Percentiles rank a stretch among this genome's conserved stretches.
Conservation (phyloP, 2,797 vertebrate species). For the Gallinago stenura region DNA sequence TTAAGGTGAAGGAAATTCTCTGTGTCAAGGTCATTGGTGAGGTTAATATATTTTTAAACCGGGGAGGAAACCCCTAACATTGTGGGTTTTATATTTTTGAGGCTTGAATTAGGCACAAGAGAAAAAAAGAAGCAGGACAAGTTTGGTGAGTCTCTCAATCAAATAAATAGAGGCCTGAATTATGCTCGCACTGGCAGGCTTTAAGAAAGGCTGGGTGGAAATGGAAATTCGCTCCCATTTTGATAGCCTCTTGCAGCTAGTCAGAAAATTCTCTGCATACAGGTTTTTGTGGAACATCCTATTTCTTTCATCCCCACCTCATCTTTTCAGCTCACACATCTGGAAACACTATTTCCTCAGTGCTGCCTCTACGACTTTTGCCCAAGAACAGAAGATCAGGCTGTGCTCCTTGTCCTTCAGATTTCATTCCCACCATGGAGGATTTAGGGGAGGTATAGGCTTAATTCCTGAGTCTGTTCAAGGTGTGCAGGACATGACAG, state of each 20-base stretch:
- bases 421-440: background rate
- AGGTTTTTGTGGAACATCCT: background rate
- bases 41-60: background rate
- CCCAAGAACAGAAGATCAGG: background rate
- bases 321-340: background rate
- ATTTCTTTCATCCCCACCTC: background rate
- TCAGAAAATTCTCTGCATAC: background rate
- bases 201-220: background rate
- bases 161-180: background rate
- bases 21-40: background rate
- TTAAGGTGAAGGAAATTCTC: constrained; percentile 2
- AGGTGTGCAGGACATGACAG: background rate
- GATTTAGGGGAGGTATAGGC: background rate
- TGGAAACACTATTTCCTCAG: background rate
- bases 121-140: background rate
- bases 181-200: background rate
- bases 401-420: background rate
- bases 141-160: background rate
- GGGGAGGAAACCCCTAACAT: background rate
- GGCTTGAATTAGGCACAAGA: background rate
- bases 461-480: background rate
- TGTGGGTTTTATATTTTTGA: background rate
- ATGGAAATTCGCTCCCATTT: background rate
- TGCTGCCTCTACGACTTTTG: background rate
- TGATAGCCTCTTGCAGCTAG: background rate